These are phyloP conservation scores for Daubentonia madagascariensis DNA, from an alignment of 2,113 vertebrate species.

Conservation along the genomic window DNA sequence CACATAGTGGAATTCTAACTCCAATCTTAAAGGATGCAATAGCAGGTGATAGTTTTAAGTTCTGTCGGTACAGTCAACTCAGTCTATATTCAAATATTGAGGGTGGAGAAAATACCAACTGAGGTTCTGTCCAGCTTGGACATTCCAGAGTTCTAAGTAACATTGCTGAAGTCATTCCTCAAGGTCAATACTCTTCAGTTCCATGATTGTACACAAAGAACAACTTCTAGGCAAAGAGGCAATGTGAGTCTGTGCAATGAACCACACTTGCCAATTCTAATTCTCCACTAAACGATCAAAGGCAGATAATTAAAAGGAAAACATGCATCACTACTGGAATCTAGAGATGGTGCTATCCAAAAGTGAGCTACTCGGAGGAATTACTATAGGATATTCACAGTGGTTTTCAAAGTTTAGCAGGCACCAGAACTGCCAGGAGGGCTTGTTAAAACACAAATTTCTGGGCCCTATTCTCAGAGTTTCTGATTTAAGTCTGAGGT, in stretches of 20 bases:
- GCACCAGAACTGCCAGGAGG: background rate
- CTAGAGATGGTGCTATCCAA: background rate
- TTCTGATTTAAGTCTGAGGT: background rate
- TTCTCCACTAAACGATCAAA: background rate
- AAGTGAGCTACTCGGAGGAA: background rate
- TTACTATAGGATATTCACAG: background rate
- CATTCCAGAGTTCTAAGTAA: background rate
- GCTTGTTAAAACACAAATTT: background rate
- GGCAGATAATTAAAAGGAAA: background rate
- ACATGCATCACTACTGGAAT: background rate
- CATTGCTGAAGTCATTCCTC: background rate
- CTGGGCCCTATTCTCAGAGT: background rate
- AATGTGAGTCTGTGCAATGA: background rate
- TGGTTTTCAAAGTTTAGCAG: background rate
- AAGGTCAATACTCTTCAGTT: background rate
- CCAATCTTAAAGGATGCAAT: background rate
- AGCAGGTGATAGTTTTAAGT: background rate
- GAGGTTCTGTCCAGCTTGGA: background rate
- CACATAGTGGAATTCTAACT: background rate
- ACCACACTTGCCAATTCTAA: background rate
- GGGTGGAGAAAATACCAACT: background rate
- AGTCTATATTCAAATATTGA: background rate
- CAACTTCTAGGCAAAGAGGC: background rate
- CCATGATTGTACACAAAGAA: background rate
- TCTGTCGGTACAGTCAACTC: background rate